These are phyloP conservation scores for Aplocera efformata DNA, from an alignment of 2,888 invertebrate species.

Conservation along the genomic window DNA sequence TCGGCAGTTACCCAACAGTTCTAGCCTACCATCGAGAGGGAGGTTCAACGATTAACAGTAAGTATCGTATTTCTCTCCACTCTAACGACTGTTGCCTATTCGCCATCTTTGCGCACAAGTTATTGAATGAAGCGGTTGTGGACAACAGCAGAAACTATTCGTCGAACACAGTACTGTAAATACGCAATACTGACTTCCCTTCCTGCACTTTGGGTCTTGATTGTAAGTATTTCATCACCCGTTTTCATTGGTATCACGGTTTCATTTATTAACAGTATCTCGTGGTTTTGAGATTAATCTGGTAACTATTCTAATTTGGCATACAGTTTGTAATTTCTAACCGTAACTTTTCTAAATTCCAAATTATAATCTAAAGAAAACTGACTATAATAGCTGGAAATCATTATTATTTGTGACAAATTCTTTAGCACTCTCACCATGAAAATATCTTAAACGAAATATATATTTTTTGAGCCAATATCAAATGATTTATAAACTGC, in stretches of 20 bases:
- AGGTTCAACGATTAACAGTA: no score
- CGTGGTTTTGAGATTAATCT: no score
- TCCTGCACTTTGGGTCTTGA: constrained; percentile 9
- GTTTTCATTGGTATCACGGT: constrained; percentile 11
- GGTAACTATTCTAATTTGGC: constrained; percentile 15
- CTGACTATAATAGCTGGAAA: no score
- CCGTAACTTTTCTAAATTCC: constrained; percentile 31
- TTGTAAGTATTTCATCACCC: constrained; percentile 20
- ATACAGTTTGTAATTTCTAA: constrained; percentile 20
- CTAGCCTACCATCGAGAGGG: no score
- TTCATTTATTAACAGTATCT: constrained; percentile 23
- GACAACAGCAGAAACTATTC: background rate
- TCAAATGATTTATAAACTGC: no score
- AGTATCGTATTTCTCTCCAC: no score
- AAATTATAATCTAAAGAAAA: background rate
- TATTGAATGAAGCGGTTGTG: constrained; percentile 1
- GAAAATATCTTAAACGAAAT: no score
- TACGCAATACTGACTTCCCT: constrained; percentile 14
- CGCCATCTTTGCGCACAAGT: background rate
- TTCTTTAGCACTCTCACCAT: no score
- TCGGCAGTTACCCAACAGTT: no score
- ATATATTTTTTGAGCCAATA: no score
- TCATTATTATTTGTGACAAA: no score
- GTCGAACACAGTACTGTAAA: constrained; percentile 14
- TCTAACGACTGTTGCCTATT: no score